Conservation (phyloP, 2,797 vertebrate species). For the Alcedo atthis region DNA sequence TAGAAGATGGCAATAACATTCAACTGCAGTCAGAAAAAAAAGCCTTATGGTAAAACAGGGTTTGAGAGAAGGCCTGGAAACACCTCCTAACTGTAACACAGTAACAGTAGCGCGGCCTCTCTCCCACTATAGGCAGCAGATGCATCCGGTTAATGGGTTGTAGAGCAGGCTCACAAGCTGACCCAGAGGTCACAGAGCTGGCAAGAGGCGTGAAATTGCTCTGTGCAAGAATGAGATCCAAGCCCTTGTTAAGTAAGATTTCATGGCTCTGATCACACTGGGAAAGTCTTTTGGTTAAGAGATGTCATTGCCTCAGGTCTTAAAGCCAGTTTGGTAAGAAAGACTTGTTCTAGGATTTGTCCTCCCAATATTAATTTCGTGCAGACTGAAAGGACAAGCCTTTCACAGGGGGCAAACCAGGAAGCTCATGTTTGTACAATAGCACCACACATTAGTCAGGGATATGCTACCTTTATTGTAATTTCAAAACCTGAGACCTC, state of each 20-base stretch:
- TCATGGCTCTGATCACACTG: neutral
- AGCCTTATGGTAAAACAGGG: neutral
- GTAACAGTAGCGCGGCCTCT: neutral
- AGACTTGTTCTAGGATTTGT: neutral
- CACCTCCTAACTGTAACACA: neutral
- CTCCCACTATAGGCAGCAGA: neutral
- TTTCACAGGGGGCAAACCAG: neutral
- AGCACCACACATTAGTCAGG: neutral
- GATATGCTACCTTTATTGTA: neutral
- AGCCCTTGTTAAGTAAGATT: neutral
- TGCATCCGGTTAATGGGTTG: neutral
- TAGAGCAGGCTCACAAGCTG: neutral
- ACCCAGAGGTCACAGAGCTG: neutral
- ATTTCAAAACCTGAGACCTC: neutral
- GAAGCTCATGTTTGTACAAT: neutral
- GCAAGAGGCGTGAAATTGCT: neutral
- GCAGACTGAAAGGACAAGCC: neutral
- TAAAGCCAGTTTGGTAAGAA: neutral
- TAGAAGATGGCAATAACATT: neutral
- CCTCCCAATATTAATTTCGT: neutral
- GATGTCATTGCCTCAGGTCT: neutral
- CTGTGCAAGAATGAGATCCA: neutral
- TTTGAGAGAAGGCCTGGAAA: constrained; percentile 1
- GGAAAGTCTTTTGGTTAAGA: neutral
- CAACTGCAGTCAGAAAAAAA: neutral